phyloP scores from a whole-genome alignment of 2,797 vertebrate species.

The Podarcis siculus region DNA sequence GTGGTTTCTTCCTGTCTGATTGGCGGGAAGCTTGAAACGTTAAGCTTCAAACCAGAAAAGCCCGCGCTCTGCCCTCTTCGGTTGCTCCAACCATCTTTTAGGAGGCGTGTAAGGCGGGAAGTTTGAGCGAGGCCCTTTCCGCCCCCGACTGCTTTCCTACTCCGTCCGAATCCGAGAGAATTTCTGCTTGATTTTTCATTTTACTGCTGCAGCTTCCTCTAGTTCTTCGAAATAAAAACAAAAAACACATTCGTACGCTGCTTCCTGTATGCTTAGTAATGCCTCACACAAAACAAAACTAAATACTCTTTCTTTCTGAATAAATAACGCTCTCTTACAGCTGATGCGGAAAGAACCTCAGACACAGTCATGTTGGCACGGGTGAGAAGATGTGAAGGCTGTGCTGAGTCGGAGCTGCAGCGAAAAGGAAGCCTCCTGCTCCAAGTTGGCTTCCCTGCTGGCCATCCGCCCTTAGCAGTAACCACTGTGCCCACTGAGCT shows the following conservation, averaged over 20 bases:
- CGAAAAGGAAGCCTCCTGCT: background rate
- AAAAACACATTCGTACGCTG: background rate
- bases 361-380: no score
- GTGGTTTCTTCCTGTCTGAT: fast-evolving
- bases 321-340: background rate
- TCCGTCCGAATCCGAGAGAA: background rate
- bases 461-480: background rate
- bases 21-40: background rate
- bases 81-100: background rate
- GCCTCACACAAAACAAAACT: background rate
- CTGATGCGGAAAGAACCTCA: background rate
- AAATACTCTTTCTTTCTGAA: background rate
- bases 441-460: background rate
- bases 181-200: background rate
- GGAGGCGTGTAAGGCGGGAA: background rate
- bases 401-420: background rate
- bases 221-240: background rate
- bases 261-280: background rate
- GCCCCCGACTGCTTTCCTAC: background rate
- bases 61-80: background rate
- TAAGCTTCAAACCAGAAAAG: background rate
- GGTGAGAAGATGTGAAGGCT: background rate
- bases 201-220: background rate
- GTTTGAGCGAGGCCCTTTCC: background rate
- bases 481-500: background rate